Evolutionary conservation across 2,888 invertebrate species (phyloP), one percentile per base, ranked within the genome.

Genomic region (Microplitis manilae): DNA sequence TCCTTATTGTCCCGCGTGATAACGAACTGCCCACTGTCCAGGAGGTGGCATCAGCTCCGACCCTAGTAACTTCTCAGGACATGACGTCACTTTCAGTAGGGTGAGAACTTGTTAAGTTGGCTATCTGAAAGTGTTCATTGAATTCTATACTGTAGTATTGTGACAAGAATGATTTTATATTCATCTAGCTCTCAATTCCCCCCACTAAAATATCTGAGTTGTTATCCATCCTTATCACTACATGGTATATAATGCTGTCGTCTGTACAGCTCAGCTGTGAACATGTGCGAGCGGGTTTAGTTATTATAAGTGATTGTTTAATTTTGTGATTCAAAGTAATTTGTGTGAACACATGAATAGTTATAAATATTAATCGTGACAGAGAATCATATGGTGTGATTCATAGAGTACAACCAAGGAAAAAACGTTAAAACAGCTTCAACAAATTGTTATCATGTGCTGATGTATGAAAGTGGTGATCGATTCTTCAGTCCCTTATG

Each of bases 181-280:
- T 30, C 30, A 30, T 30, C 30, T 2, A 30, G 2, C 4, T 30
- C 30, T 30, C 4, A 30, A 30, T 2, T 30, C 30, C 30, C 30
- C 30, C 30, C 30, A 30, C 30, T 30, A 30, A 30, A 30, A 30
- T 30, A 30, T 30, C 30, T 30, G 30, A 30, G 30, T 30, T 30
- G 30, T 30, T 30, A 30, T 30, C 30, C 30, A 30, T 50, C 50
- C 8, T 50, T 50, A 50, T 50, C 13, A 50, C 13, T 50, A 50
- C 50, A 8, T 13, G 13, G 50, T 50, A 50, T 50, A 13, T 50
- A 50, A 50, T 84, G 85, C 86, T 84, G 85, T 83, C 84, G 84
- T 83, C 81, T 81, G 84, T 83, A 85, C 86, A 87, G 87, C 87
- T 86, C 87, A 87, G 84, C 84, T 83, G 83, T 87, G 83, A 81